Base-by-base conservation (phyloP, 2,888 invertebrate species). In the Helleia helle region DNA sequence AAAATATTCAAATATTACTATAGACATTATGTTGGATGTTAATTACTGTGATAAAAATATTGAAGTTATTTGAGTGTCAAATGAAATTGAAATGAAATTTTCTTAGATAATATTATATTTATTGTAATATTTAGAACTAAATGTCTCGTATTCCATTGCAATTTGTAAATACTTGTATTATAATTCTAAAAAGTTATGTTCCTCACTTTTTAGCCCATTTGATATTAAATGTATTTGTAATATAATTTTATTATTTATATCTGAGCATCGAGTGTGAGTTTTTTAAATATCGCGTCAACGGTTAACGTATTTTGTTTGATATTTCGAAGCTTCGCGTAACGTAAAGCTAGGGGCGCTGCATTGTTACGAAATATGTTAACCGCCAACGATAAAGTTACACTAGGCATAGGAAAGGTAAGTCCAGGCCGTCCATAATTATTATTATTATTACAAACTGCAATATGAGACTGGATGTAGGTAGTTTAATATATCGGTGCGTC, bases 371-470 rank as follows among this genome's bases (percentile, higher is more conserved):
- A n/a, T n/a, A n/a, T n/a, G n/a, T n/a, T n/a, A n/a, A n/a, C n/a
- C n/a, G n/a, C n/a, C n/a, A n/a, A n/a, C n/a, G n/a, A n/a, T n/a
- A n/a, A n/a, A n/a, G n/a, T n/a, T n/a, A n/a, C n/a, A n/a, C n/a
- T n/a, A n/a, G n/a, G n/a, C n/a, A n/a, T n/a, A n/a, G n/a, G n/a
- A n/a, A 45, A 27, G 40, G 52, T n/a, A 66, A 76, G 77, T 79
- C 74, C 71, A 76, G 62, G 76, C 83, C 83, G 83, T 83, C 83
- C 83, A n/a, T n/a, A n/a, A 76, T 68, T n/a, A n/a, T n/a, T n/a
- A n/a, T n/a, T n/a, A n/a, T n/a, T n/a, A n/a, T n/a, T 63, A 14
- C 6, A 24, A 36, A 30, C 25, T 31, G 17, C 31, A n/a, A 11
- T 22, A 39, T 39, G 76, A 81, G 79, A 81, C 81, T 81, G 81